A percentile compares a stretch with the other conserved stretches of the same genome.
These are phyloP conservation scores for Cyclina sinensis DNA, from an alignment of 1,140 invertebrate genomes.

Conservation along the genomic window DNA sequence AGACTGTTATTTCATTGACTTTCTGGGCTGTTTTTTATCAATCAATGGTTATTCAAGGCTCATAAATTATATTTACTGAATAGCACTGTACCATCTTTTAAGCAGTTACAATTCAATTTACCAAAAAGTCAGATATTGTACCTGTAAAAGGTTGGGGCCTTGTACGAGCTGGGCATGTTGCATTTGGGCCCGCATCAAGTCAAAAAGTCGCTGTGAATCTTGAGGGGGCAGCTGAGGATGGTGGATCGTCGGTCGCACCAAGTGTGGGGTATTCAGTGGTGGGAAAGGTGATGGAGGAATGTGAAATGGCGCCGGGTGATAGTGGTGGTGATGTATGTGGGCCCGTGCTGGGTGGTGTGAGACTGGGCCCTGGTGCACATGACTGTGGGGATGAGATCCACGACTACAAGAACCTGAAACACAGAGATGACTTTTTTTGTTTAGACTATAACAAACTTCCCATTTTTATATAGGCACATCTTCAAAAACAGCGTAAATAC, in stretches of 20 bases:
- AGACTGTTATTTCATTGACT: no score
- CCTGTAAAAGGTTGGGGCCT: constrained; percentile 61
- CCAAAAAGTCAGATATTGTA: no score
- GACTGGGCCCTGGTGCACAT: constrained; percentile 38
- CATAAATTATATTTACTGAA: no score
- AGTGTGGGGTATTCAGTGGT: constrained; percentile 76
- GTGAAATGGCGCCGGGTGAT: constrained; percentile 77
- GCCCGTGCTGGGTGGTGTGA: constrained; percentile 81
- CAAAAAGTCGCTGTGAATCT: constrained; percentile 81
- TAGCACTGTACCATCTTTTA: no score
- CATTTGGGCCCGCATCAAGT: constrained; percentile 44
- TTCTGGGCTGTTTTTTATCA: no score
- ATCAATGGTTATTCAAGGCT: no score
- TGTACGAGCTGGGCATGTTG: constrained; percentile 64
- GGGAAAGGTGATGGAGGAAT: constrained; percentile 69
- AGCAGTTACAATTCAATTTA: no score
- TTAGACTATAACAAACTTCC: no score
- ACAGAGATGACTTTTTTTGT: no score
- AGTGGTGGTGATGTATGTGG: constrained; percentile 88
- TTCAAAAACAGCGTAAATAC: no score
- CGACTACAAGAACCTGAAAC: constrained; percentile 45
- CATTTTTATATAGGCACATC: no score
- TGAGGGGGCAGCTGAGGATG: constrained; percentile 87
- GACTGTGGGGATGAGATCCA: constrained; percentile 66
- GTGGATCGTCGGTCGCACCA: constrained; percentile 88